These are phyloP conservation scores for Psammodynastes pulverulentus DNA, from an alignment of 2,113 vertebrate genomes.

Conservation along the genomic window DNA sequence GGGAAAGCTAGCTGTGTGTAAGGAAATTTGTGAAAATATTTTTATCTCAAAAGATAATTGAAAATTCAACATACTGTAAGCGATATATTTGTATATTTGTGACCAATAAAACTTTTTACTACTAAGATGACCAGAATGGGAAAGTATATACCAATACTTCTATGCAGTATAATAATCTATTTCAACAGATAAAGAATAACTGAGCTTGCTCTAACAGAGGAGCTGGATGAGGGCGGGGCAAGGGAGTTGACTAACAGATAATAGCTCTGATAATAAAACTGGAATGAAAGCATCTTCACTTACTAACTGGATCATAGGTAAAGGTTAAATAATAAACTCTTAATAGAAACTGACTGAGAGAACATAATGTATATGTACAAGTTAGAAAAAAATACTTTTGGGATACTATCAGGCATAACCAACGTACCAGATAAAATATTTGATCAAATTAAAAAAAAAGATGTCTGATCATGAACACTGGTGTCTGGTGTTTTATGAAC, in stretches of 20 bases:
- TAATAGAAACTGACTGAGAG: constrained; percentile 32
- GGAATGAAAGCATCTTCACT: constrained; percentile 42
- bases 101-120: too few species aligned
- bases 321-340: constrained; percentile 47
- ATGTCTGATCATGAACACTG: constrained; percentile 16
- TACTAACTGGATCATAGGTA: constrained; percentile 61
- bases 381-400: constrained; percentile 51
- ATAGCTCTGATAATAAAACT: constrained; percentile 32
- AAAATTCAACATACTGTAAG: too few species aligned
- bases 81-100: too few species aligned
- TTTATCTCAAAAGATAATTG: too few species aligned
- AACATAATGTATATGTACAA: constrained; percentile 51
- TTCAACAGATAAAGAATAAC: constrained; percentile 48
- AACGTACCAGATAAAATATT: constrained; percentile 37
- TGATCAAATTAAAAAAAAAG: neutral
- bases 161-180: constrained; percentile 36
- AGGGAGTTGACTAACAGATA: constrained; percentile 46
- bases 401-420: constrained; percentile 45
- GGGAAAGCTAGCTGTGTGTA: too few species aligned
- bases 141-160: constrained; percentile 14
- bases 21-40: too few species aligned
- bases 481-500: neutral
- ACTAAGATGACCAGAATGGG: constrained; percentile 3
- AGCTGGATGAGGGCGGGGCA: neutral
- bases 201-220: constrained; percentile 33